phyloP scores from a whole-genome alignment of 2,113 vertebrate species.

The Monarcha castaneiventris region DNA sequence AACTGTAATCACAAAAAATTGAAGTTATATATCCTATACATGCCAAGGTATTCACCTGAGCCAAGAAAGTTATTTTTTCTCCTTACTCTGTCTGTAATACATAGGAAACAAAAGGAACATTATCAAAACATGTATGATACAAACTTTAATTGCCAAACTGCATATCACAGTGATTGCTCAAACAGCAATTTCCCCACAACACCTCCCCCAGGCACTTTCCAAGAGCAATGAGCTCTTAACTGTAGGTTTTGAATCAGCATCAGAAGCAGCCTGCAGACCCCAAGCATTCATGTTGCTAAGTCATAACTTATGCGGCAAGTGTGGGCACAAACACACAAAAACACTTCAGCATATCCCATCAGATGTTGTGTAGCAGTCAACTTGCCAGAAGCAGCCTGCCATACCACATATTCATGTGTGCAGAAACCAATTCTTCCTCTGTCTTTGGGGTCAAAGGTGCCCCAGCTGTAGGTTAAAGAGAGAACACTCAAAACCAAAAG shows the following conservation, averaged over 20 bases:
- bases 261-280: neutral
- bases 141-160: neutral
- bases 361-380: neutral
- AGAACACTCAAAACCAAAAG: neutral
- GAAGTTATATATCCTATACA: neutral
- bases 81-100: neutral
- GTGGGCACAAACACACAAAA: neutral
- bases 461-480: neutral
- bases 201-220: neutral
- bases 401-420: neutral
- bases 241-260: neutral
- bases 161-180: neutral
- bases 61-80: neutral
- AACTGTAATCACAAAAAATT: neutral
- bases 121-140: neutral
- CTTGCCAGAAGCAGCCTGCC: neutral
- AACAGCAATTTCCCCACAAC: neutral
- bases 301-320: neutral
- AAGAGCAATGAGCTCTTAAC: neutral
- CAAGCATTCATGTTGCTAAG: neutral
- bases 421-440: neutral
- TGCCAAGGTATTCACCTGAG: neutral
- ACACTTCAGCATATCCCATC: neutral
- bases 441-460: neutral
- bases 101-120: neutral